phyloP scores from a whole-genome alignment of 2,113 vertebrate species.

The Electrona antarctica region DNA sequence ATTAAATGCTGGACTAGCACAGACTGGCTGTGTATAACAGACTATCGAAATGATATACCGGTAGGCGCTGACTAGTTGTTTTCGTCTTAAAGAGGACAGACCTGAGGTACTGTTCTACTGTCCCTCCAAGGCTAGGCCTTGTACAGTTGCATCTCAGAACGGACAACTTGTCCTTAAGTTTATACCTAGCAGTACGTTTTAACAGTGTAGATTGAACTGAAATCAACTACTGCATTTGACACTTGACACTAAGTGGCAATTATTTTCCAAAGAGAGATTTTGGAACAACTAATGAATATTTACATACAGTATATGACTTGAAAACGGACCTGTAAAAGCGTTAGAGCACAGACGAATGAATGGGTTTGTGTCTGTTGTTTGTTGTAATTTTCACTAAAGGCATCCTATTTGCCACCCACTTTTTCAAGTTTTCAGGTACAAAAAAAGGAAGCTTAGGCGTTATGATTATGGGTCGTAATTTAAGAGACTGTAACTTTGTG shows the following conservation, averaged over 20 bases:
- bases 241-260: conserved; percentile 32
- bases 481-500: conserved; percentile 70
- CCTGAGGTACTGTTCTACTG: conserved; percentile 11
- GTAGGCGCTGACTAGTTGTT: conserved; percentile 22
- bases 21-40: conserved; percentile 17
- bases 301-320: conserved; percentile 2
- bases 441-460: conserved; percentile 34
- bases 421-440: conserved; percentile 52
- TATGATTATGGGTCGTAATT: conserved; percentile 64
- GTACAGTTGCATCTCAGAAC: conserved; percentile 21
- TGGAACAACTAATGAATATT: conserved; percentile 18
- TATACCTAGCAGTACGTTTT: conserved; percentile 22
- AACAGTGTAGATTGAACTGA: conserved; percentile 2
- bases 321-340: neutral
- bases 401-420: conserved; percentile 21
- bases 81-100: conserved; percentile 26
- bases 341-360: neutral
- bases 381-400: conserved; percentile 36
- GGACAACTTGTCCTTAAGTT: conserved; percentile 15
- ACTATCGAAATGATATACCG: conserved; percentile 5
- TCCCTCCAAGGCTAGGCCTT: conserved; percentile 9
- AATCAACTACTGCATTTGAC: conserved; percentile 10
- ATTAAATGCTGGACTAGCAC: conserved; percentile 32
- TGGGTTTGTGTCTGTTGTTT: conserved; percentile 26
- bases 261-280: conserved; percentile 62